Base-by-base conservation (phyloP, 2,113 vertebrate genomes). In the Paedocypris sp. region DNA sequence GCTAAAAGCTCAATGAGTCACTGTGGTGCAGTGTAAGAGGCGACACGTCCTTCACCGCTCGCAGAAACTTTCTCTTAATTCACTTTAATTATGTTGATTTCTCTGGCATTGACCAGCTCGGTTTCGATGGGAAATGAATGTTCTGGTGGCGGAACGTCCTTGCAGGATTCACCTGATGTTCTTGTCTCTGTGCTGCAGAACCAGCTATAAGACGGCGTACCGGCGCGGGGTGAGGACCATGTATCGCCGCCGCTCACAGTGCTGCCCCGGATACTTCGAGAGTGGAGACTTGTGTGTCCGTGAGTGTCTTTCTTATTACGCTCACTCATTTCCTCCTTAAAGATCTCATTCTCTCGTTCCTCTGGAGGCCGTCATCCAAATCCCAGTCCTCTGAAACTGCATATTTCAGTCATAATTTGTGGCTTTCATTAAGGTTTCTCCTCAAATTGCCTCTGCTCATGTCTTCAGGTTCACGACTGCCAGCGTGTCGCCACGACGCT, bases 151-250 rank as follows among this genome's bases (percentile, higher is more conserved):
- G n/a, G n/a, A n/a, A n/a, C n/a, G n/a, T n/a, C n/a, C n/a, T n/a
- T n/a, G n/a, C n/a, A n/a, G n/a, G n/a, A n/a, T n/a, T n/a, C n/a
- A 28, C 36, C 11, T 56, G 19, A 41, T 51, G 15, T 28, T 15
- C 41, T 61, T 36, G 13, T 43, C 3, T 46, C 22, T 50, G 29
- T 38, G 12, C n/a, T 53, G 77, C 81, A 99, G 95, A 84, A 97
- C 97, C 85, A 99, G 94, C 78, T 99, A 99, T 77, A 98, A 98
- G 79, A 97, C 93, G 1, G 94, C 95, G 0, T 99, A 98, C 74
- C 89, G 94, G 60, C 85, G 95, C 11, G 93, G 94, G 47, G 87
- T 99, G 3, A 82, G 95, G 66, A 99, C 95, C 10, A 99, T 98
- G 94, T 98, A 99, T 77, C 83, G 94, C 4, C 86, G 94, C n/a